Evolutionary conservation across 2,888 invertebrate genomes (phyloP).

Genomic region (Tipula unca): DNA sequence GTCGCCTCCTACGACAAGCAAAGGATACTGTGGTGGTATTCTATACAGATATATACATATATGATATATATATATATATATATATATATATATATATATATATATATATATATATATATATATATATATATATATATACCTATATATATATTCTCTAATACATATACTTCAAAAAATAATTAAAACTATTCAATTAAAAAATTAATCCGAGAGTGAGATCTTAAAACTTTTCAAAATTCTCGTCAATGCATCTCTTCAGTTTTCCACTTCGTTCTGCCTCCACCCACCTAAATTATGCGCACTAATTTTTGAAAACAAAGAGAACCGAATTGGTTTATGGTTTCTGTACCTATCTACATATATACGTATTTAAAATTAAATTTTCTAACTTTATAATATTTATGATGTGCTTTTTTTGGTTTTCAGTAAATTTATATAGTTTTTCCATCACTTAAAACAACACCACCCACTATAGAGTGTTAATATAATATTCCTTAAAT

Average conservation of each 20-base stretch:
- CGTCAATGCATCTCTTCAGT: neutral
- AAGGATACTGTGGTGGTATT: too few relatives aligned
- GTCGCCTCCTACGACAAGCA: too few relatives aligned
- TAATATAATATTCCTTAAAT: neutral
- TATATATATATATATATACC: too few relatives aligned
- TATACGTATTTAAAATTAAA: neutral
- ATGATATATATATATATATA: too few relatives aligned
- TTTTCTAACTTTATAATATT: neutral
- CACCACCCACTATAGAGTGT: neutral
- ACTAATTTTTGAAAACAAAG: neutral
- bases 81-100: too few relatives aligned
- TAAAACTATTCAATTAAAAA: neutral
- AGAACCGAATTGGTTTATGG: neutral
- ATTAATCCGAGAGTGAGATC: neutral
- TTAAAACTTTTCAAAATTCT: neutral
- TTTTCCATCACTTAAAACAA: neutral
- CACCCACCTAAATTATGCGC: neutral
- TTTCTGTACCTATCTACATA: neutral
- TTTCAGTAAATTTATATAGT: neutral
- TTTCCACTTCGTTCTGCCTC: neutral
- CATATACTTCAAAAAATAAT: neutral
- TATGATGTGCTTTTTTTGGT: neutral
- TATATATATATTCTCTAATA: too few relatives aligned
- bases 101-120: too few relatives aligned
- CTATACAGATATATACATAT: too few relatives aligned